phyloP scores from a whole-genome alignment of 2,888 invertebrate species.

The Muscina levida region DNA sequence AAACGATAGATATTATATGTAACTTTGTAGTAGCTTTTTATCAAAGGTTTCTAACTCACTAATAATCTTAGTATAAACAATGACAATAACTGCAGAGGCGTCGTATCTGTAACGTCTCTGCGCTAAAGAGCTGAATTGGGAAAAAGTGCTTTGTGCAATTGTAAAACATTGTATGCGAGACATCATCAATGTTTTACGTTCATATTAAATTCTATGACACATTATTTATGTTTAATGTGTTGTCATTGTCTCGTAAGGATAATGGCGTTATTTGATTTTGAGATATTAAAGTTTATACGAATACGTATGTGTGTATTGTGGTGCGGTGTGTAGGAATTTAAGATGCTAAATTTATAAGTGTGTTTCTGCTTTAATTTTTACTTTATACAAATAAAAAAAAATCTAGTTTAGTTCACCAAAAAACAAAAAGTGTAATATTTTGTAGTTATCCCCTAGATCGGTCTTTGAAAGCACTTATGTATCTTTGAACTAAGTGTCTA shows the following conservation, averaged over 20 bases:
- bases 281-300: too few species aligned
- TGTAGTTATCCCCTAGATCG: not conserved
- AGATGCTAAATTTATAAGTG: constrained; percentile 38
- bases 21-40: not conserved
- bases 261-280: too few species aligned
- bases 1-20: constrained; percentile 7
- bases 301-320: too few species aligned
- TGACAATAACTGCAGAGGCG: constrained; percentile 50
- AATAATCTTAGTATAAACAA: not conserved
- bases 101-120: constrained; percentile 16
- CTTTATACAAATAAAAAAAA: constrained; percentile 29
- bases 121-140: constrained; percentile 57
- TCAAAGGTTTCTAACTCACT: not conserved
- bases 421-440: not conserved
- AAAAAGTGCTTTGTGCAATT: constrained; percentile 45
- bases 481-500: too few species aligned
- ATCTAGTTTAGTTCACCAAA: constrained; percentile 41
- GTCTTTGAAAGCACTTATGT: too few species aligned
- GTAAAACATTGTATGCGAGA: constrained; percentile 1
- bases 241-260: too few species aligned
- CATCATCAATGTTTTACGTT: not conserved
- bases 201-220: constrained; percentile 4
- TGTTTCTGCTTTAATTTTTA: constrained; percentile 51
- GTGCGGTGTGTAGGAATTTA: not conserved
- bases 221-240: too few species aligned